phyloP scores from a whole-genome alignment of 1,140 invertebrate species.

The Aphis gossypii region DNA sequence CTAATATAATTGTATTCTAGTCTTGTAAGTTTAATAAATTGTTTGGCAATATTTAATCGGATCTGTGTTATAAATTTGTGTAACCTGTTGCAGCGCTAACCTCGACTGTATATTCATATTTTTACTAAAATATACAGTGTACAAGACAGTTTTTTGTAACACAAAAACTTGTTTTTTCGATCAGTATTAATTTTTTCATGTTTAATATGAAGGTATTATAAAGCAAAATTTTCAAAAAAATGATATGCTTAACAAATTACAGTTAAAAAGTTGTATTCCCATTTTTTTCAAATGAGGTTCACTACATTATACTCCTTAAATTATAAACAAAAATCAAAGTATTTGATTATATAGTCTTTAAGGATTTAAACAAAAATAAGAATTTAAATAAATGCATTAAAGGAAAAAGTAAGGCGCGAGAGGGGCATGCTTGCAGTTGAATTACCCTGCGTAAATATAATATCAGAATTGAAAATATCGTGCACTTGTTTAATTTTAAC shows the following conservation, averaged over 20 bases:
- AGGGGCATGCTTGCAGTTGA: not conserved
- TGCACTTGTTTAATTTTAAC: not conserved
- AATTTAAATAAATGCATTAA: not conserved
- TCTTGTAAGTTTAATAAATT: conserved; percentile 35
- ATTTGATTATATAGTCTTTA: not conserved
- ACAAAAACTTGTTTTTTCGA: no score
- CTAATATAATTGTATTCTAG: not conserved
- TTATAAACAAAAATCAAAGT: not conserved
- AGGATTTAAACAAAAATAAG: not conserved
- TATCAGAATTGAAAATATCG: not conserved
- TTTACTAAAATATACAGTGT: not conserved
- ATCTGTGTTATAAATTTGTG: not conserved
- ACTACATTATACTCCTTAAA: not conserved
- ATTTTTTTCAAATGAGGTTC: not conserved
- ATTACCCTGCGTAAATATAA: not conserved
- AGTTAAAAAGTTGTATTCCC: not conserved
- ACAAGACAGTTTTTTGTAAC: no score
- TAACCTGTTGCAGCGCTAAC: not conserved
- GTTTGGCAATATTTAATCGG: conserved; percentile 43
- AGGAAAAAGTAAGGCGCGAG: not conserved
- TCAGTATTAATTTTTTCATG: no score
- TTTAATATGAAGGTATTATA: no score
- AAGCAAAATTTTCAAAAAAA: not conserved
- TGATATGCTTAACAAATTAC: not conserved
- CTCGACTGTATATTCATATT: not conserved